Evolutionary conservation across 2,888 invertebrate species (phyloP).

Genomic region (Heliconius erato): DNA sequence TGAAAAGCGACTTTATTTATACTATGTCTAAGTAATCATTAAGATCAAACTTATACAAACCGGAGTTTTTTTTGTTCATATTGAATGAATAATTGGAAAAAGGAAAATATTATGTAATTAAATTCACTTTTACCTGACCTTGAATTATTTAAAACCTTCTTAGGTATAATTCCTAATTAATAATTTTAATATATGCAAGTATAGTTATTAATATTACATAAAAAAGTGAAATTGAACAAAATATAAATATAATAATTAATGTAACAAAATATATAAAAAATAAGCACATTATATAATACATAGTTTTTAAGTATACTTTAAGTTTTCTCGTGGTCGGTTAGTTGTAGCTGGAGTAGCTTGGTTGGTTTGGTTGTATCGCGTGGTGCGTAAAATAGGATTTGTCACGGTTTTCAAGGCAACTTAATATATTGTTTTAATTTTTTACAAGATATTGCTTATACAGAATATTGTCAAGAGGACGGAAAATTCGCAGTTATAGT

Average conservation of each 20-base stretch:
- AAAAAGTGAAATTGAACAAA: background rate
- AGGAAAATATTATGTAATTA: too few species aligned
- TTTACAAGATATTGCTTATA: background rate
- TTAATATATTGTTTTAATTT: background rate
- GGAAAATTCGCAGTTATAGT: background rate
- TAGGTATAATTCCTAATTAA: background rate
- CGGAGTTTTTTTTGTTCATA: too few species aligned
- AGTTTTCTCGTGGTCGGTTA: background rate
- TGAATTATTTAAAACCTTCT: background rate
- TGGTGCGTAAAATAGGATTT: background rate
- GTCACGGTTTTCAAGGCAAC: constrained; percentile 10
- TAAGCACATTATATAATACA: background rate
- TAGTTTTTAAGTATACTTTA: background rate
- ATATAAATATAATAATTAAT: background rate
- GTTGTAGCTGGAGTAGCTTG: too few species aligned
- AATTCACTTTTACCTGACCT: too few species aligned
- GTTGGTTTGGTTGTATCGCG: background rate
- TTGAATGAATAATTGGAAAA: too few species aligned
- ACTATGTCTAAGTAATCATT: too few species aligned
- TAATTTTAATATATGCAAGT: background rate
- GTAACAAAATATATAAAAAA: background rate
- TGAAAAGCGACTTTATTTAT: too few species aligned
- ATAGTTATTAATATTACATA: background rate
- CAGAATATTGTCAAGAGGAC: background rate
- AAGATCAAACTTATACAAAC: too few species aligned